These are phyloP conservation scores for Myiotriccus ornatus DNA, from an alignment of 2,797 vertebrate species.

Conservation along the genomic window DNA sequence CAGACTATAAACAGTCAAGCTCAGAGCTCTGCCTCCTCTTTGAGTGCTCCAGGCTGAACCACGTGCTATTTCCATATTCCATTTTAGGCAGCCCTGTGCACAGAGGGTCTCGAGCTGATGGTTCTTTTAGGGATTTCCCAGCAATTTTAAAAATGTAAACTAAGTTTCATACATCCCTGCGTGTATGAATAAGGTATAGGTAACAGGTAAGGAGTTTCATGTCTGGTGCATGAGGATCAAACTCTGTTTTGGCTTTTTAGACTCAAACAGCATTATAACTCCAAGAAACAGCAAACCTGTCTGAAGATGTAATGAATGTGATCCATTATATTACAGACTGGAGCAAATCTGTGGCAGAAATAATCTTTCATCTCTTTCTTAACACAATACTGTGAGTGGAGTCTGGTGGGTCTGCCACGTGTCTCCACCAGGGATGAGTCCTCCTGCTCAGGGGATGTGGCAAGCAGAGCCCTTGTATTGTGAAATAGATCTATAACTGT, in stretches of 20 bases:
- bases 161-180: neutral
- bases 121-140: neutral
- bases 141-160: neutral
- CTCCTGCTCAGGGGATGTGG: neutral
- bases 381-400: neutral
- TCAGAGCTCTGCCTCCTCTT: neutral
- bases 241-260: neutral
- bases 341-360: neutral
- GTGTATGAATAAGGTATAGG: neutral
- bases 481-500: neutral
- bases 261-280: neutral
- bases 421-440: neutral
- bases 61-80: neutral
- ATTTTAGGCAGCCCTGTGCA: neutral
- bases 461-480: neutral
- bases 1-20: neutral
- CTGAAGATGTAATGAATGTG: neutral
- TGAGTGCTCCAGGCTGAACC: neutral
- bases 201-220: neutral
- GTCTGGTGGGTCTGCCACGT: neutral
- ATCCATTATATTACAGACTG: neutral
- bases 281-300: neutral
- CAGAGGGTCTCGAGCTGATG: neutral
- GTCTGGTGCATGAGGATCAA: rapidly evolving
- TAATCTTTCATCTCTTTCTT: neutral